Evolutionary conservation across 2,888 invertebrate genomes (phyloP), one percentile per base, ranked within the genome.

Genomic region (Leptopilina drosophilae): DNA sequence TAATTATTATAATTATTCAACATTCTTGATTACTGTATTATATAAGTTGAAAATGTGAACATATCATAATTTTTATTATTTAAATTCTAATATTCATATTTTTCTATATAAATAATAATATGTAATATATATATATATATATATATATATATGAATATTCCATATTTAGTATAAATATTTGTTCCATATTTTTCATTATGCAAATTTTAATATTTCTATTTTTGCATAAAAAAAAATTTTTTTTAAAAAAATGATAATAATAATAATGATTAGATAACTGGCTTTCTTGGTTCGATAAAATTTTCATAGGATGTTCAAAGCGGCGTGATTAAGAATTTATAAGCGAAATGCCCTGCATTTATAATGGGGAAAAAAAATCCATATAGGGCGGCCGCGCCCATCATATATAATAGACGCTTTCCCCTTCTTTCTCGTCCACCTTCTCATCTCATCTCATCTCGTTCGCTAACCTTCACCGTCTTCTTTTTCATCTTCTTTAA

Each of bases 371-470:
- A 83, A 85, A 88, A 86, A 90, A 89, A 90, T 90, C 90, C 86
- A 90, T 90, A 90, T 85, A 88, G 87, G 85, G 83, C 87, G 87
- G 87, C 90, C 90, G 90, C 90, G 88, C 90, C 90, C 90, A 90
- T 90, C 89, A 90, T 90, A 89, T 90, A 90, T 90, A 90, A 90
- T 90, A 90, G 88, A 90, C 88, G 87, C 85, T 84, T 84, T 86
- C 87, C 88, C 87, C 83, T 85, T 88, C 87, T 33, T 33, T 4
- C 33, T 85, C 86, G 82, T 85, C 85, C 82, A 84, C 86, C 84
- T 87, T 87, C 87, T 88, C 87, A 88, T 87, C 86, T 88, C 89
- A 86, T 87, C 87, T 87, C 81, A 40, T 77, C 78, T 81, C 84
- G 84, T 86, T 88, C 87, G 84, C 86, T 87, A 87, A 85, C 88